Base-by-base conservation (phyloP, 2,797 vertebrate species). In the Syncerus caffer region DNA sequence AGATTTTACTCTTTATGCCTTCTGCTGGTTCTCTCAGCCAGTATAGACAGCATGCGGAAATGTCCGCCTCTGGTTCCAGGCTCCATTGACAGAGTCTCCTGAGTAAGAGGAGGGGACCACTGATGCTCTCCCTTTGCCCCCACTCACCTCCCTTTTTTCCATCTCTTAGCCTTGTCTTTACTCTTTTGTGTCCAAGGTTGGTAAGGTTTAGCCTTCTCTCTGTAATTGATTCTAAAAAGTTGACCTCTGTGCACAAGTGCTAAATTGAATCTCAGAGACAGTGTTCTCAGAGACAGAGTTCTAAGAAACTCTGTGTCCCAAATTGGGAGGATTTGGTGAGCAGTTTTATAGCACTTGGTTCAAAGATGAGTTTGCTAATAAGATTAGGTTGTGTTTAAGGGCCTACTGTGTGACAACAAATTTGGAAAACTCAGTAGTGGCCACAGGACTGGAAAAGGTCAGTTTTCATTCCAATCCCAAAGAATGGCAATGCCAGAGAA, bases 61-160 rank as follows among this genome's bases (percentile, higher is more conserved):
- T 5, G 17, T 79, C 16, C 3, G 4, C 29, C 60, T 74, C 47
- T 71, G 88, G 79, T 11, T 31, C 12, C 55, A 23, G 60, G 38
- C 47, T n/a, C 12, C 42, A 31, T 27, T 31, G 2, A 2, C 23
- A 7, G 12, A 34, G 14, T 82, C 53, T 76, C 45, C 79, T 42
- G 47, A 10, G 47, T 19, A 2, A 79, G 47, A 10, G 13, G 51
- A 38, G 13, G 42, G 38, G 27, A 21, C 29, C 21, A 0, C 2
- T 16, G 34, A 1, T 23, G 3, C 7, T 16, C 3, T 34, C 23
- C 5, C 2, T 2, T 1, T 27, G 31, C 25, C 13, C 13, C 13
- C 4, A 27, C 13, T 80, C 14, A 17, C 55, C n/a, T 47, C 8
- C 21, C 4, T 42, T n/a, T 79, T 84, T 79, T 76, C 16, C 29